phyloP scores from a whole-genome alignment of 2,888 invertebrate genomes.

The Pollenia angustigena region DNA sequence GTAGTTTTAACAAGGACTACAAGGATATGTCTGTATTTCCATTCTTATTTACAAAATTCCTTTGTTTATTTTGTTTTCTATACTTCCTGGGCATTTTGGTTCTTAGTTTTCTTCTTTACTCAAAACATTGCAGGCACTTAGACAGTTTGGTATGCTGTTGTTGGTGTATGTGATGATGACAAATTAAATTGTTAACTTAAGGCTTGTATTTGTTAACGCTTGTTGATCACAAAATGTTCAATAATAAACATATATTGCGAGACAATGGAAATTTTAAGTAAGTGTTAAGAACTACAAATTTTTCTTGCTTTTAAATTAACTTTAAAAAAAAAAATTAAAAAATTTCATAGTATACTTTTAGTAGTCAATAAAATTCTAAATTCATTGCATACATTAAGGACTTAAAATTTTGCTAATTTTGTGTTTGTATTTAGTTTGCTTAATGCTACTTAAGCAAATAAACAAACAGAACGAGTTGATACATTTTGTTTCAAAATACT shows the following conservation, averaged over 20 bases:
- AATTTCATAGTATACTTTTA: constrained; percentile 20
- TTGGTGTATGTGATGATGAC: not conserved
- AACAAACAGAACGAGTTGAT: not conserved
- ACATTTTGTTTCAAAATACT: constrained; percentile 11
- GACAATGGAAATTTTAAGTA: not conserved
- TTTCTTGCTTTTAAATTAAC: not conserved
- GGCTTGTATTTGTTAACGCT: constrained; percentile 41
- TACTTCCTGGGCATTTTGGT: not conserved
- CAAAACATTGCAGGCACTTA: constrained; percentile 14
- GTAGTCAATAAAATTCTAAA: constrained; percentile 31
- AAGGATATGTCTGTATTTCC: not conserved
- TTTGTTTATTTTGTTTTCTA: not conserved
- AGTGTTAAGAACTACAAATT: not conserved
- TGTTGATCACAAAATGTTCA: constrained; percentile 21
- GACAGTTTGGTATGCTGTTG: not conserved
- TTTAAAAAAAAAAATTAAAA: not conserved
- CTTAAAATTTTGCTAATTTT: constrained; percentile 8
- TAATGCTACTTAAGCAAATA: constrained; percentile 21
- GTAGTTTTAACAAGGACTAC: not conserved
- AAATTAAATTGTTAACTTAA: constrained; percentile 47
- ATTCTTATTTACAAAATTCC: constrained; percentile 8
- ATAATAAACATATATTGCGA: not conserved
- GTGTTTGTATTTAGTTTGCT: not conserved
- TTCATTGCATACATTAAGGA: constrained; percentile 47
- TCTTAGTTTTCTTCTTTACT: not conserved